Evolutionary conservation across 2,113 vertebrate genomes (phyloP).

Genomic region (Empidonax alnorum): DNA sequence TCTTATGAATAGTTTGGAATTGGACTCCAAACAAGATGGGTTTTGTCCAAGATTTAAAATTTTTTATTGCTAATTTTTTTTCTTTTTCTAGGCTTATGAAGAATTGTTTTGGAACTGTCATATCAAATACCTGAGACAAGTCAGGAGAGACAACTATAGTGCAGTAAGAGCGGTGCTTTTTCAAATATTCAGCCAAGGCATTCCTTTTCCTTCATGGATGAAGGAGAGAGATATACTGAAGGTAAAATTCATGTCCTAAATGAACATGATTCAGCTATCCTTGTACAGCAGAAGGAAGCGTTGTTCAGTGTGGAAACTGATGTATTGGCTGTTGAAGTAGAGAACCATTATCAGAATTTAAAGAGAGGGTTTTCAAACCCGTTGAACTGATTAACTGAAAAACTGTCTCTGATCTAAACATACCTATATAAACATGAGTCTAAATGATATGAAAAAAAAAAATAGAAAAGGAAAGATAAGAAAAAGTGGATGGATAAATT

Average conservation of each 20-base stretch:
- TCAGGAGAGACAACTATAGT: constrained; percentile 77
- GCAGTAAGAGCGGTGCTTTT: constrained; percentile 78
- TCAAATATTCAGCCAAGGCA: constrained; percentile 80
- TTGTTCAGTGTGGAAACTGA: not conserved
- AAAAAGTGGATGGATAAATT: not conserved
- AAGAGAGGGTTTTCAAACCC: not conserved
- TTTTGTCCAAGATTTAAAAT: not conserved
- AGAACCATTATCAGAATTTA: not conserved
- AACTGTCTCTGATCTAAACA: not conserved
- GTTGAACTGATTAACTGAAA: not conserved
- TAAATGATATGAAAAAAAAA: not conserved
- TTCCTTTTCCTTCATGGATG: constrained; percentile 81
- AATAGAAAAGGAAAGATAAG: not conserved
- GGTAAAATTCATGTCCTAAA: constrained; percentile 52
- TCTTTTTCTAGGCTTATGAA: constrained; percentile 73
- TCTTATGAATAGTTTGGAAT: not conserved
- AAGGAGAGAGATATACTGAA: constrained; percentile 82
- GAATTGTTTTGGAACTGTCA: constrained; percentile 72
- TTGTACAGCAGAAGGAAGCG: not conserved
- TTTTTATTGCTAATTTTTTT: not conserved
- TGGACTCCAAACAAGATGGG: not conserved
- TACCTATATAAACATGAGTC: not conserved
- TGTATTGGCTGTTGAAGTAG: not conserved
- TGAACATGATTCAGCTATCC: not conserved
- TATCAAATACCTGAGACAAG: constrained; percentile 74